A percentile compares a stretch with the other conserved stretches of the same genome.
phyloP scores from a whole-genome alignment of 1,140 invertebrate species.

The Bacillus rossius region DNA sequence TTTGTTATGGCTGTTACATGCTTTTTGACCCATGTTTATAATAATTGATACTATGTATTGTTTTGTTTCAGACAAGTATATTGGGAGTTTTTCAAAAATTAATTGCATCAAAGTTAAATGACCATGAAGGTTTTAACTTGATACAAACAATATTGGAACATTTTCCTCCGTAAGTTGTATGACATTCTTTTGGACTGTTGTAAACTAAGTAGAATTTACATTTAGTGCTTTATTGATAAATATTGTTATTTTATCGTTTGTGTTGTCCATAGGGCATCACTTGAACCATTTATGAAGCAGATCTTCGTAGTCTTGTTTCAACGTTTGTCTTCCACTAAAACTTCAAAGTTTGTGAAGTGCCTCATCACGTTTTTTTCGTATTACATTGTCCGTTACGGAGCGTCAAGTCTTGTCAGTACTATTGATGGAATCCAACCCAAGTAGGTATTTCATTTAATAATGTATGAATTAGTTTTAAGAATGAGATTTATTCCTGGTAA shows the following conservation, averaged over 20 bases:
- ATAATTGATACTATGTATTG: too few species aligned
- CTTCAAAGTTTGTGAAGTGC: constrained; percentile 86
- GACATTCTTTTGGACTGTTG: too few species aligned
- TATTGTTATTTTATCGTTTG: too few species aligned
- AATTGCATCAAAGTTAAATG: constrained; percentile 90
- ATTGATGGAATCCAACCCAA: constrained; percentile 83
- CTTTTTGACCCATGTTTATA: too few species aligned
- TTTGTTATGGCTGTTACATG: too few species aligned
- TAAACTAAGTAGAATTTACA: too few species aligned
- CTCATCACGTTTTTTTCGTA: constrained; percentile 87
- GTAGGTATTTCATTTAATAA: constrained; percentile 52
- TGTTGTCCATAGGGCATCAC: constrained; percentile 49
- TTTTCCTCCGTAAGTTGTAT: constrained; percentile 56
- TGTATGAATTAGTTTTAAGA: too few species aligned
- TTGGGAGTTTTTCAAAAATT: constrained; percentile 95
- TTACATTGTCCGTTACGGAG: constrained; percentile 74
- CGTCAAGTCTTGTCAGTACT: constrained; percentile 61
- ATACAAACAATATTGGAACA: constrained; percentile 79
- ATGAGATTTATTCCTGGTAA: too few species aligned
- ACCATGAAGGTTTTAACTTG: constrained; percentile 93
- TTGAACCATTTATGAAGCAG: constrained; percentile 77
- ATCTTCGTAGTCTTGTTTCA: constrained; percentile 90
- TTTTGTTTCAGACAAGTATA: constrained; percentile 64
- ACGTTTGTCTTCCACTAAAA: constrained; percentile 86
- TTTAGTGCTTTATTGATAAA: neutral